Evolutionary conservation across 2,113 vertebrate genomes (phyloP).

Genomic region (Brachypteracias leptosomus): DNA sequence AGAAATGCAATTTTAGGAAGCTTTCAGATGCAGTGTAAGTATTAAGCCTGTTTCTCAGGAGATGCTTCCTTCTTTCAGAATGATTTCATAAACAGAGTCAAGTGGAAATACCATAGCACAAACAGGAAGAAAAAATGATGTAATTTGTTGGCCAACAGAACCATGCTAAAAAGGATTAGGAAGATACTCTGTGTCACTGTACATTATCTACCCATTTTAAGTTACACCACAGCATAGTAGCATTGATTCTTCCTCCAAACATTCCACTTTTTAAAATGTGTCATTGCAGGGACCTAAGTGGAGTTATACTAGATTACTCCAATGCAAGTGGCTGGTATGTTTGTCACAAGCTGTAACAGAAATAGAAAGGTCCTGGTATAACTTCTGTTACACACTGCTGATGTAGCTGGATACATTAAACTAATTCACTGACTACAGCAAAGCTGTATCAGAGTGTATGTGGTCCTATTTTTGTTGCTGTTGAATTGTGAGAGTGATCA

Average conservation of each 20-base stretch:
- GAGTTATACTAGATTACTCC: neutral
- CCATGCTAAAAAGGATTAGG: neutral
- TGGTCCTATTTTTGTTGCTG: neutral
- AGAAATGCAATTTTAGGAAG: neutral
- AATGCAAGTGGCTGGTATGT: neutral
- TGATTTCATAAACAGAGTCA: neutral
- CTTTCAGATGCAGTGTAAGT: neutral
- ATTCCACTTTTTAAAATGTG: neutral
- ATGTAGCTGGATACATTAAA: neutral
- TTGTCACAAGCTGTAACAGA: neutral
- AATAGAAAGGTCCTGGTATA: neutral
- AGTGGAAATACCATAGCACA: neutral
- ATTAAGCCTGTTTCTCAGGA: neutral
- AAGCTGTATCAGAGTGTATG: neutral
- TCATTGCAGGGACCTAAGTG: neutral
- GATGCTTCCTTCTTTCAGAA: neutral
- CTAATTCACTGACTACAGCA: neutral
- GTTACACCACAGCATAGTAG: neutral
- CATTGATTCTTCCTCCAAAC: neutral
- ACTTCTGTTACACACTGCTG: neutral
- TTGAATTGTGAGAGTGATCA: too few species aligned
- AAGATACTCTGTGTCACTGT: neutral
- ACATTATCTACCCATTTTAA: neutral
- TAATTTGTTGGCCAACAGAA: neutral
- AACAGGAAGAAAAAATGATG: neutral